Conservation (phyloP, 2,113 vertebrate species). For the Varanus komodoensis region DNA sequence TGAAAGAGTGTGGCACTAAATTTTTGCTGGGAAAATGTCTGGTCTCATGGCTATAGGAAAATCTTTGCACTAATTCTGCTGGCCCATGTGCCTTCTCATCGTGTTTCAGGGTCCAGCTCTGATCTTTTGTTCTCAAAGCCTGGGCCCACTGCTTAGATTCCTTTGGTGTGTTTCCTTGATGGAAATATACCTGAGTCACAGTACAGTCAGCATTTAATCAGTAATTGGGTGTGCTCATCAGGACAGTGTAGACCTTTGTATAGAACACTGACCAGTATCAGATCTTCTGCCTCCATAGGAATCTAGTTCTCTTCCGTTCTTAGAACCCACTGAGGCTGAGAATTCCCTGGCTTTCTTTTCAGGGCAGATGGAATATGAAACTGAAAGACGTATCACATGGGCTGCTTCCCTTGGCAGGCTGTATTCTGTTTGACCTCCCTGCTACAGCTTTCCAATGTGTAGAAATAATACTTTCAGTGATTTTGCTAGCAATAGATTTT, state of each 20-base stretch:
- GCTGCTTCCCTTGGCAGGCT: neutral
- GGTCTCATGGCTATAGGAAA: neutral
- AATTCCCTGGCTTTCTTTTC: neutral
- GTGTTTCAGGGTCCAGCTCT: neutral
- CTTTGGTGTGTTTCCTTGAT: neutral
- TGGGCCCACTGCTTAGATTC: neutral
- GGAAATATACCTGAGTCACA: neutral
- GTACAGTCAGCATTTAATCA: neutral
- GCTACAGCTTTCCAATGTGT: neutral
- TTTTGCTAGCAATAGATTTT: slow-evolving; percentile 40
- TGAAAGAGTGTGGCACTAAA: neutral
- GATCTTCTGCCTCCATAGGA: neutral
- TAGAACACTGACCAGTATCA: slow-evolving; percentile 3
- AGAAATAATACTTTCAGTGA: slow-evolving; percentile 38
- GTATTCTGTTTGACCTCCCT: slow-evolving; percentile 37
- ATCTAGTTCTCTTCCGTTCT: slow-evolving; percentile 29
- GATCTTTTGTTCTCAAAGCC: neutral
- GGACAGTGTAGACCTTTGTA: slow-evolving; percentile 12
- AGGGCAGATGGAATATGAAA: slow-evolving; percentile 3
- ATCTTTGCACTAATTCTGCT: neutral
- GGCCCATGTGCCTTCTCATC: neutral
- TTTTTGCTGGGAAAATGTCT: neutral
- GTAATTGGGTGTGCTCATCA: slow-evolving; percentile 11
- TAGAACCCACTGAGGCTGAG: slow-evolving; percentile 15
- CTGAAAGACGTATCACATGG: neutral